A percentile compares a stretch with the other conserved stretches of the same genome.
These are phyloP conservation scores for Montipora sp. DNA, from an alignment of 64 coral and sea anemone species.

Conservation along the genomic window DNA sequence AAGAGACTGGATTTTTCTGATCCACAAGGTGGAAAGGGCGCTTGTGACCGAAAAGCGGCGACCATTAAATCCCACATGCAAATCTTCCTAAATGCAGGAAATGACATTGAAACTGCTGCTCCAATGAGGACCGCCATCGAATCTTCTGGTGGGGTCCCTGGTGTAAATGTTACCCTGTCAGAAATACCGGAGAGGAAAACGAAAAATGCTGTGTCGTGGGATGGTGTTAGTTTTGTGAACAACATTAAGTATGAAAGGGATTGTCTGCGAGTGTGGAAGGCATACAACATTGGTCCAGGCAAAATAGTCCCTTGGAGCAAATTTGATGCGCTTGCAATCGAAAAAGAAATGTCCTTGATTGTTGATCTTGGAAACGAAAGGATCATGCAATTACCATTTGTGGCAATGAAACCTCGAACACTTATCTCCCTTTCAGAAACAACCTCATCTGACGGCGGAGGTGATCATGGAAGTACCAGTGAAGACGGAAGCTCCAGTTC, in stretches of 20 bases:
- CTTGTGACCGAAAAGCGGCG: slow-evolving; percentile 49
- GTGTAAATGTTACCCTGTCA: slow-evolving; percentile 33
- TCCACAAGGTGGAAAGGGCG: slow-evolving; percentile 51
- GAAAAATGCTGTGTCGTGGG: neutral
- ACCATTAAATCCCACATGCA: slow-evolving; percentile 54
- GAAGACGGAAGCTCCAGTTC: neutral
- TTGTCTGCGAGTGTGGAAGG: slow-evolving; percentile 7
- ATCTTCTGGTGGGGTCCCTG: slow-evolving; percentile 42
- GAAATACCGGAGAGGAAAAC: neutral
- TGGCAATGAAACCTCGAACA: neutral
- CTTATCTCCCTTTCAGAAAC: neutral
- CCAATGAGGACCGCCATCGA: slow-evolving; percentile 48
- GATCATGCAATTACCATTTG: slow-evolving; percentile 14
- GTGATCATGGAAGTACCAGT: neutral
- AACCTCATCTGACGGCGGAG: slow-evolving; percentile 10
- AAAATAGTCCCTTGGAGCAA: slow-evolving; percentile 15
- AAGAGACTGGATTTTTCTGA: slow-evolving; percentile 49
- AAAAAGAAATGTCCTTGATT: neutral
- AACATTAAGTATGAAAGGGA: slow-evolving; percentile 17
- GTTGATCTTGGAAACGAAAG: slow-evolving; percentile 16
- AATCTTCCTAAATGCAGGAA: slow-evolving; percentile 30
- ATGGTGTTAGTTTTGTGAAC: slow-evolving; percentile 14
- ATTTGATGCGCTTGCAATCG: slow-evolving; percentile 1
- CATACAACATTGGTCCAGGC: neutral
- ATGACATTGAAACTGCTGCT: slow-evolving; percentile 52